Conservation (phyloP, 2,888 invertebrate genomes). For the Aspidapion aeneum region DNA sequence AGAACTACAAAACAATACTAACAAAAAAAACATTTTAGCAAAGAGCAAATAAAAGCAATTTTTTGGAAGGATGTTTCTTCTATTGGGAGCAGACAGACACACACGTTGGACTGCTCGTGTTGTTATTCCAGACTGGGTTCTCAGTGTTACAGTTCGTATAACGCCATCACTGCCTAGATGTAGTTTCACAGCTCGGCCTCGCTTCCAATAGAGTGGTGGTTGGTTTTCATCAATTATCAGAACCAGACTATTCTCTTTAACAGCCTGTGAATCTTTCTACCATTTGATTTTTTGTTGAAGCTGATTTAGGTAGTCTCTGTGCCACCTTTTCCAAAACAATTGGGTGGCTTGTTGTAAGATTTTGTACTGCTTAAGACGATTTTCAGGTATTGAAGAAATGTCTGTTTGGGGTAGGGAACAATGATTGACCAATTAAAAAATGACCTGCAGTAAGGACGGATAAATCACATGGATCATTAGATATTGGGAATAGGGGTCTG, state of each 20-base stretch:
- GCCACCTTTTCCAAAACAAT: conserved; percentile 3
- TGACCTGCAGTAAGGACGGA: conserved; percentile 4
- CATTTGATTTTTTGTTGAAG: conserved; percentile 13
- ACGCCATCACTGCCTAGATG: conserved; percentile 21
- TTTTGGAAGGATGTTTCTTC: no score
- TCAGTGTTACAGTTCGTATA: conserved; percentile 14
- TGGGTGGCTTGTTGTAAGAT: not conserved
- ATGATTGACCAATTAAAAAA: conserved; percentile 3
- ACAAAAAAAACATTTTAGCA: no score
- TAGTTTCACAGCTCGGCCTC: conserved; percentile 15
- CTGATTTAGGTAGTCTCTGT: not conserved
- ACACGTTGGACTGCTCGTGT: conserved; percentile 12
- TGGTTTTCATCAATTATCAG: conserved; percentile 18
- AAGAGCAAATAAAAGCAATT: no score
- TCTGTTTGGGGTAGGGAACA: not conserved
- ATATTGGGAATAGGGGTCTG: not conserved
- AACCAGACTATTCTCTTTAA: conserved; percentile 13
- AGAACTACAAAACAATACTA: no score
- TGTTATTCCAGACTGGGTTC: conserved; percentile 10
- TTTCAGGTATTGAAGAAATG: not conserved
- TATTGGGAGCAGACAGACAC: conserved; percentile 9
- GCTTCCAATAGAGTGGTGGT: conserved; percentile 15
- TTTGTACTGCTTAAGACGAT: not conserved
- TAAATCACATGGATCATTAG: conserved; percentile 1
- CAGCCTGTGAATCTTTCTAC: not conserved